phyloP scores from a whole-genome alignment of 2,797 vertebrate genomes.

The Anabacerthia variegaticeps region DNA sequence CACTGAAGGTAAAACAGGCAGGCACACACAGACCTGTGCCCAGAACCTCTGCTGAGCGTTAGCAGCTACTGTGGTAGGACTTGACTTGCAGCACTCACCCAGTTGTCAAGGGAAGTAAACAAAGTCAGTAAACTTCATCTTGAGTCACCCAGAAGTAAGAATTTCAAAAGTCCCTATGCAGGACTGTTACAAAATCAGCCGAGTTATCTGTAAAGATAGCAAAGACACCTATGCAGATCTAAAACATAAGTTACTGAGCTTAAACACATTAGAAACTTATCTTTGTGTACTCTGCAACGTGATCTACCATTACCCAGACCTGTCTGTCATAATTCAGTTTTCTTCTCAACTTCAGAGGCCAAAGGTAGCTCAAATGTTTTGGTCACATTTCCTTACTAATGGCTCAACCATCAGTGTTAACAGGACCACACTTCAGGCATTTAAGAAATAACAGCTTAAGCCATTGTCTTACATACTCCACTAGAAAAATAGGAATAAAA shows the following conservation, averaged over 20 bases:
- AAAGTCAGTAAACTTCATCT: conserved; percentile 60
- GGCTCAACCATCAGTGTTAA: neutral
- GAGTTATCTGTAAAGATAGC: neutral
- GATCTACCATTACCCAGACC: neutral
- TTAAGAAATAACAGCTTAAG: neutral
- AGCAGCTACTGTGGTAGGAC: neutral
- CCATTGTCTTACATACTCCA: neutral
- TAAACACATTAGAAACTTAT: neutral
- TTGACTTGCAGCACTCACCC: neutral
- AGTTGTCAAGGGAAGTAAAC: conserved; percentile 62
- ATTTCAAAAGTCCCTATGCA: neutral
- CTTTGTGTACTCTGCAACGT: neutral
- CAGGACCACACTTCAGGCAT: neutral
- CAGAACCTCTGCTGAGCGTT: neutral
- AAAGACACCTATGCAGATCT: neutral
- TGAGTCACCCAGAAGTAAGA: conserved; percentile 5
- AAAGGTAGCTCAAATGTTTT: neutral
- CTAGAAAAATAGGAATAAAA: neutral
- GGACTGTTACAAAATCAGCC: conserved; percentile 18
- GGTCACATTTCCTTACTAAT: neutral
- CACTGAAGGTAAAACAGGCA: neutral
- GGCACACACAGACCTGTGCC: neutral
- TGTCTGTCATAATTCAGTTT: accelerated
- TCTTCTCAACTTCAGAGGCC: neutral
- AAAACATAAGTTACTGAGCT: neutral